A percentile compares a stretch with the other conserved stretches of the same genome.
These are phyloP conservation scores for Pollimyrus isidori DNA, from an alignment of 2,113 vertebrate species.

Conservation along the genomic window DNA sequence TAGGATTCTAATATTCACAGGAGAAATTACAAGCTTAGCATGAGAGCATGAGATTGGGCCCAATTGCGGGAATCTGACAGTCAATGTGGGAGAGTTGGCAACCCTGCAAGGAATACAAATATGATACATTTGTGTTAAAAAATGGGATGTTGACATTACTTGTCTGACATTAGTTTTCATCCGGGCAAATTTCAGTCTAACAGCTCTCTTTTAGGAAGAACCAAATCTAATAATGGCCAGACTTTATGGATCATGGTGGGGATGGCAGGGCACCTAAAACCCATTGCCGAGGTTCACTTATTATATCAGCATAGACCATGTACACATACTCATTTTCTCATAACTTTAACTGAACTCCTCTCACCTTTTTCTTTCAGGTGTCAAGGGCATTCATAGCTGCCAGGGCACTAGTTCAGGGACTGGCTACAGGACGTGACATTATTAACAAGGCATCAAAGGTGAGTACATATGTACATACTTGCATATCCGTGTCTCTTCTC, in stretches of 20 bases:
- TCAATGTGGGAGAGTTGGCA: neutral
- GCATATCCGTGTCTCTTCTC: neutral
- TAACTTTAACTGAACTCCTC: neutral
- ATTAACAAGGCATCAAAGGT: constrained; percentile 75
- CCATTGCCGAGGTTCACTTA: neutral
- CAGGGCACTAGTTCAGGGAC: constrained; percentile 67
- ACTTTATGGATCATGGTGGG: neutral
- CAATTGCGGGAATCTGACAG: neutral
- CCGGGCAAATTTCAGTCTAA: neutral
- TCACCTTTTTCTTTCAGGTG: constrained; percentile 48
- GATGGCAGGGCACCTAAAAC: neutral
- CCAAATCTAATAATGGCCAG: neutral
- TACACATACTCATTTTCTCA: neutral
- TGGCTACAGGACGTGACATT: constrained; percentile 71
- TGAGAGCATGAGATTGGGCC: neutral
- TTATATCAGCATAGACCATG: neutral
- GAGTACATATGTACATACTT: neutral
- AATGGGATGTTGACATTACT: neutral
- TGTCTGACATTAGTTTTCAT: neutral
- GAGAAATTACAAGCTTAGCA: neutral
- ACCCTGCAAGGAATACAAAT: neutral
- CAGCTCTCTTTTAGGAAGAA: neutral
- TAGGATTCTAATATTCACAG: neutral
- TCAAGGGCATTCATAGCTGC: constrained; percentile 73
- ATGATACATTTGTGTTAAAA: neutral